A percentile compares a stretch with the other conserved stretches of the same genome.
phyloP scores from a whole-genome alignment of 2,888 invertebrate species.

The Leptinotarsa peninsularis region DNA sequence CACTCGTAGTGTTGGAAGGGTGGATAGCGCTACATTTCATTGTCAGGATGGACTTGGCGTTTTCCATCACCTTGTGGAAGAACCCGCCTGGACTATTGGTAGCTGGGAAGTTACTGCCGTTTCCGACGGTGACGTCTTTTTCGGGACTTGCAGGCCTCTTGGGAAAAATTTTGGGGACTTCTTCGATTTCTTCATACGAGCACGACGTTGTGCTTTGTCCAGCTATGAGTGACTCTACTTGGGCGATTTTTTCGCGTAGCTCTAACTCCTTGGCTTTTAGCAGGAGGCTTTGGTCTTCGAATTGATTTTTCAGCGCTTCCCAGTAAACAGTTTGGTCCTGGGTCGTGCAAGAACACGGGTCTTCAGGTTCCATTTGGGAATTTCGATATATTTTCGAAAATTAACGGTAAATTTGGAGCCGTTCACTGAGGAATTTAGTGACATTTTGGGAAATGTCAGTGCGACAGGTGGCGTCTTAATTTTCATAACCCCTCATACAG shows the following conservation, averaged over 20 bases:
- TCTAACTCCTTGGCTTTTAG: slow-evolving; percentile 40
- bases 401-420: slow-evolving; percentile 20
- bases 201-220: slow-evolving; percentile 4
- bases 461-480: slow-evolving; percentile 8
- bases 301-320: slow-evolving; percentile 36
- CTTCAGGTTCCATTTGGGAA: slow-evolving; percentile 34
- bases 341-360: slow-evolving; percentile 3
- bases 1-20: slow-evolving; percentile 35
- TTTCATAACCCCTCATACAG: not conserved
- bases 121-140: slow-evolving; percentile 18
- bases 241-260: slow-evolving; percentile 38
- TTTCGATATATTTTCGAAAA: slow-evolving; percentile 1
- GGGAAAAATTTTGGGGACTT: slow-evolving; percentile 34
- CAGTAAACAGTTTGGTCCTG: slow-evolving; percentile 31
- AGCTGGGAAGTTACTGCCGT: not conserved
- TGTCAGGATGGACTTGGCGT: slow-evolving; percentile 52
- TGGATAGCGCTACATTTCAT: slow-evolving; percentile 39
- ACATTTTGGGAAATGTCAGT: slow-evolving; percentile 17
- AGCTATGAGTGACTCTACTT: slow-evolving; percentile 37
- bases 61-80: slow-evolving; percentile 54
- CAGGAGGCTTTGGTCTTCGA: slow-evolving; percentile 38
- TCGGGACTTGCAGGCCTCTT: slow-evolving; percentile 27
- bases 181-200: slow-evolving; percentile 6
- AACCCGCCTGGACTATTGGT: slow-evolving; percentile 42
- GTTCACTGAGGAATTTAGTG: slow-evolving; percentile 17